phyloP scores from a whole-genome alignment of 1,140 invertebrate genomes.

The Luehdorfia chinensis region DNA sequence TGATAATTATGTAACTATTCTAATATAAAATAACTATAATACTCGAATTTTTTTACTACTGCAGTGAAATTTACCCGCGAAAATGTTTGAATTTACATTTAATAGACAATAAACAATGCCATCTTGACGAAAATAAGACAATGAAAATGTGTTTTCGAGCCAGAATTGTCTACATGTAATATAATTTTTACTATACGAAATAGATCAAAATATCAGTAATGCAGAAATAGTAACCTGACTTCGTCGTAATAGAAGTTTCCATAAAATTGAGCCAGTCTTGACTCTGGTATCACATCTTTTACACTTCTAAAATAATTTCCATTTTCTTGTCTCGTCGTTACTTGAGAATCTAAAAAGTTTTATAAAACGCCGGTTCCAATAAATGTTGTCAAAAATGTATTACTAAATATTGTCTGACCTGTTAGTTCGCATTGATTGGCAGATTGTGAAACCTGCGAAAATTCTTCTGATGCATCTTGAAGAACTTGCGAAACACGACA shows the following conservation, averaged over 20 bases:
- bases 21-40: too few species aligned
- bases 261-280: slow-evolving; percentile 64
- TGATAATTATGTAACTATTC: too few species aligned
- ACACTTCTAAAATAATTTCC: slow-evolving; percentile 46
- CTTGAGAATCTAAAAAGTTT: slow-evolving; percentile 43
- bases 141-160: too few species aligned
- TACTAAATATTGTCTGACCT: slow-evolving; percentile 29
- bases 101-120: too few species aligned
- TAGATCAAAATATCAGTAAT: too few species aligned
- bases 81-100: too few species aligned
- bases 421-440: slow-evolving; percentile 48
- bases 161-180: too few species aligned
- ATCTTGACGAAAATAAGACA: too few species aligned
- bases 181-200: too few species aligned
- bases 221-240: too few species aligned
- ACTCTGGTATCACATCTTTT: slow-evolving; percentile 67
- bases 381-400: background rate
- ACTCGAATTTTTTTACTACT: too few species aligned
- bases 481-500: slow-evolving; percentile 63
- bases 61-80: too few species aligned
- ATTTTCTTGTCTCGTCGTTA: slow-evolving; percentile 50
- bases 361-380: background rate
- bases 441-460: slow-evolving; percentile 33
- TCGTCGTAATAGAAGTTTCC: slow-evolving; percentile 70
- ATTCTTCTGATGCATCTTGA: slow-evolving; percentile 46